phyloP scores from a whole-genome alignment of 1,140 invertebrate genomes.

The Cryptotermes secundus region DNA sequence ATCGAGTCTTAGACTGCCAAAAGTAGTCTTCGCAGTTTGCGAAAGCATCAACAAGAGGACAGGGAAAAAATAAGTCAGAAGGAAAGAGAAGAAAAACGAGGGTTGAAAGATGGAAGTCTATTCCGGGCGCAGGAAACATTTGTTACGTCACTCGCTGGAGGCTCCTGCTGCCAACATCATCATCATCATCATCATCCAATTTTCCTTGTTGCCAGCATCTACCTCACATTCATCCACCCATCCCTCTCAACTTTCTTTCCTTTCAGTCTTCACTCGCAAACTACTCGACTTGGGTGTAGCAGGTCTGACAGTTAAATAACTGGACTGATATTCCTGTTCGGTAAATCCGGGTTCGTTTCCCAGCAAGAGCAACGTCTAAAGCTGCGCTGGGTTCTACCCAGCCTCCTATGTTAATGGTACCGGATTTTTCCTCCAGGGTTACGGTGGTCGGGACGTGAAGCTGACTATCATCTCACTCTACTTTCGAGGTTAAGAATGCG shows the following conservation, averaged over 20 bases:
- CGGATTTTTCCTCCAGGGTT: no score
- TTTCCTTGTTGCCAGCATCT: background rate
- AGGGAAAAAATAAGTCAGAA: background rate
- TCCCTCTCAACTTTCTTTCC: background rate
- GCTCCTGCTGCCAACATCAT: background rate
- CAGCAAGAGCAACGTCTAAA: no score
- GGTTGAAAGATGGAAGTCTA: background rate
- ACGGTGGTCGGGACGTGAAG: no score
- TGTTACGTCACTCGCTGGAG: background rate
- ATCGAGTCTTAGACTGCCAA: background rate
- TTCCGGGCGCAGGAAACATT: background rate
- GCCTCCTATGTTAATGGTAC: no score
- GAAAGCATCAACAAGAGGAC: background rate
- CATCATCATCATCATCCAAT: slow-evolving; percentile 12
- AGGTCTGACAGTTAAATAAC: no score
- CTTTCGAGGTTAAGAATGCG: no score
- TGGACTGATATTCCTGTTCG: no score
- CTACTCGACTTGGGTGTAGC: background rate
- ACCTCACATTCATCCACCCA: background rate
- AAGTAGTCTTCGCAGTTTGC: background rate
- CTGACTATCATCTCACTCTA: no score
- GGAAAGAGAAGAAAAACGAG: background rate
- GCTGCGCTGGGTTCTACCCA: no score
- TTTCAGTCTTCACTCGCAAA: background rate
- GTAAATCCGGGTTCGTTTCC: no score